phyloP scores from a whole-genome alignment of 2,797 vertebrate species.

The Oophaga sylvatica region DNA sequence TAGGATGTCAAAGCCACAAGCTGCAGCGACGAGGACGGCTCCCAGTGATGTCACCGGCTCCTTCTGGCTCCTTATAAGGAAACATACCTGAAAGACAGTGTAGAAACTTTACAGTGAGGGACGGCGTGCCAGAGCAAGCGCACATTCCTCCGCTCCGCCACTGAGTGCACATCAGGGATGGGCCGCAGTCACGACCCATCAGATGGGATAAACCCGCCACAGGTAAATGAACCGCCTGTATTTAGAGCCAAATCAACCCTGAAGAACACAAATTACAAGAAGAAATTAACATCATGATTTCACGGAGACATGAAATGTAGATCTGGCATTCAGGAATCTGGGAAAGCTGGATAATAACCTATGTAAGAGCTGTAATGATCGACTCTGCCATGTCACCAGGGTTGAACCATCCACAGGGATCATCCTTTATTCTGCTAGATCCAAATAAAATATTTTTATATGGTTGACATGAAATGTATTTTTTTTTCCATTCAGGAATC shows the following conservation, averaged over 20 bases:
- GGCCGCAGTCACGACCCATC: conserved; percentile 1
- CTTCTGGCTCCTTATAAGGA: conserved; percentile 56
- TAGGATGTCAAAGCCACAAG: background rate
- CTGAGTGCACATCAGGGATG: conserved; percentile 12
- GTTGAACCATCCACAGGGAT: no score
- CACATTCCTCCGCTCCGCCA: conserved; percentile 9
- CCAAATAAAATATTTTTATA: no score
- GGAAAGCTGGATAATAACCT: background rate
- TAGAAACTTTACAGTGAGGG: conserved; percentile 8
- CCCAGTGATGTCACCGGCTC: background rate
- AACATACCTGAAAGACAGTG: conserved; percentile 46
- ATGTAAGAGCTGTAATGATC: background rate
- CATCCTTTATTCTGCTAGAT: no score
- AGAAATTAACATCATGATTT: background rate
- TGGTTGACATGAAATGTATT: no score
- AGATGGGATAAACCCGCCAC: background rate
- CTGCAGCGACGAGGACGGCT: background rate
- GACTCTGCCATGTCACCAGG: no score
- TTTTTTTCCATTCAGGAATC: no score
- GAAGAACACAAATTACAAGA: background rate
- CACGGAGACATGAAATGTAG: background rate
- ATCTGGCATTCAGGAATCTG: background rate
- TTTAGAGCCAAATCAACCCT: background rate
- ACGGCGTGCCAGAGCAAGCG: conserved; percentile 13
- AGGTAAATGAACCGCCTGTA: background rate